Evolutionary conservation across 2,113 vertebrate species (phyloP), one percentile per base, ranked within the genome.

Genomic region (Clarias batrachus): DNA sequence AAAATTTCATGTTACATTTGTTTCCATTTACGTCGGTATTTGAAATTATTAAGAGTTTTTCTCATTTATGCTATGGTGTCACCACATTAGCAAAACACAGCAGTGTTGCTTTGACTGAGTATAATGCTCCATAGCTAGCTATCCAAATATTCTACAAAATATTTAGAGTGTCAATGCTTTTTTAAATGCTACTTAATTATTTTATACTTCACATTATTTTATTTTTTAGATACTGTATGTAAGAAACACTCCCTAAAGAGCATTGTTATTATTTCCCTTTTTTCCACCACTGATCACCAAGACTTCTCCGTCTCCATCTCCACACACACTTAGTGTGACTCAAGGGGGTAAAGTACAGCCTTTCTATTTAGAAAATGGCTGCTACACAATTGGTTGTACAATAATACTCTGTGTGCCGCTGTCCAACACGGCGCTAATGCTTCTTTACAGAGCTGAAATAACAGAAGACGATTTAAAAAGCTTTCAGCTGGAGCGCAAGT

Each of bases 361-460:
- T 70, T 30, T 74, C 23, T 54, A 13, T 79, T 54, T 68, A 37
- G 84, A 79, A 79, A 85, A 85, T 85, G 21, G 62, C 52, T 54
- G 17, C 60, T 52, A 37, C 48, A 70, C 63, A 80, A 56, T 25
- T 19, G 62, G 62, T 30, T n/a, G 48, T 66, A 13, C n/a, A 57
- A 66, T 57, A 82, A 65, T n/a, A 11, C 13, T 41, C 25, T 1
- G 25, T 30, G 19, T 27, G 13, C 23, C 3, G 19, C 60, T 85
- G 76, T 54, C 76, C 63, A 81, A 30, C 48, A 3, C 16, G 3
- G 10, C 33, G 1, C 57, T 86, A 81, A 86, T 86, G 77, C 65
- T 27, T 81, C 85, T 86, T 41, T 68, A 88, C 33, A 63, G 66
- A 74, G 76, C 77, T 60, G 65, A 86, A 81, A 86, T 86, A 86